Conservation (phyloP, 2,888 invertebrate genomes). For the Ophonus ardosiacus region DNA sequence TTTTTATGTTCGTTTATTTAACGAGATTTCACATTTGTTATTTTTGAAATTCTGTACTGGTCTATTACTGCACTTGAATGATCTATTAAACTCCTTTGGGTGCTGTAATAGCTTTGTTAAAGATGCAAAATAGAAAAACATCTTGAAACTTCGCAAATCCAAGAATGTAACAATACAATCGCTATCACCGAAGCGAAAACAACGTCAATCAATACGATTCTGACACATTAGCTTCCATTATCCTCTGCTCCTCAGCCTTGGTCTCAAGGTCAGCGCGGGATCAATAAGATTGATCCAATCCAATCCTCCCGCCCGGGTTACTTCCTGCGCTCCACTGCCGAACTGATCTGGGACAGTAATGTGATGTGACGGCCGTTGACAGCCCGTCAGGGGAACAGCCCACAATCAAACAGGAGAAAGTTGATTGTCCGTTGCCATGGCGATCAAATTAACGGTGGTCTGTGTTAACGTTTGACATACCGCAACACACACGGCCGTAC, state of each 20-base stretch:
- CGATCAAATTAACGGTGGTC: slow-evolving; percentile 18
- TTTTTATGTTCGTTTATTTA: no score
- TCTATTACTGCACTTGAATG: no score
- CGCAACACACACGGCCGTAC: slow-evolving; percentile 25
- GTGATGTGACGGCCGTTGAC: slow-evolving; percentile 27
- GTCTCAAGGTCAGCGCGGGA: slow-evolving; percentile 18
- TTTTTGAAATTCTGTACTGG: no score
- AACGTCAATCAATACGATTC: neutral
- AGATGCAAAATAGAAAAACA: no score
- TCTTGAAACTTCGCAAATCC: neutral
- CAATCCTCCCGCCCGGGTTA: neutral
- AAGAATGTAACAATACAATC: neutral
- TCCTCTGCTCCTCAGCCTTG: slow-evolving; percentile 20
- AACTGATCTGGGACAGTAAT: slow-evolving; percentile 22
- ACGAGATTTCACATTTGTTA: no score
- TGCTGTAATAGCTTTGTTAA: no score
- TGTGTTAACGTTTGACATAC: slow-evolving; percentile 12
- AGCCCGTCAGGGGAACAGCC: slow-evolving; percentile 33
- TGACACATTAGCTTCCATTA: slow-evolving; percentile 35
- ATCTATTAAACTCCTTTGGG: no score
- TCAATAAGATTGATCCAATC: slow-evolving; percentile 53
- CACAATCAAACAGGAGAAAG: slow-evolving; percentile 17
- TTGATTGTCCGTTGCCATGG: slow-evolving; percentile 49
- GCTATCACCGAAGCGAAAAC: neutral
- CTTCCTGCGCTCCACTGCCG: slow-evolving; percentile 9